Base-by-base conservation (phyloP, 2,113 vertebrate genomes). In the Notothenia rossii region DNA sequence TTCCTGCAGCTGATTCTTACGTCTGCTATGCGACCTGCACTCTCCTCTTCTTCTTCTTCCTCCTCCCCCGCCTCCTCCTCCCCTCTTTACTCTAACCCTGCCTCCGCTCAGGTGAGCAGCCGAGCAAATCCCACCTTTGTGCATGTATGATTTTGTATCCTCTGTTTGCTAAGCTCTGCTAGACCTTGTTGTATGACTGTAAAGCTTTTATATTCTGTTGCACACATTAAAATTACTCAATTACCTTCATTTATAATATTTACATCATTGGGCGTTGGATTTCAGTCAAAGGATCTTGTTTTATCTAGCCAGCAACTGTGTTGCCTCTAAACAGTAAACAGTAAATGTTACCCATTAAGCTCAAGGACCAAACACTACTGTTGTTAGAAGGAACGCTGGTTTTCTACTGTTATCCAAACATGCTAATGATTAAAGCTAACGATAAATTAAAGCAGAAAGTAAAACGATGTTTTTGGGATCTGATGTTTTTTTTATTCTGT, bases 21-120 rank as follows among this genome's bases (percentile, higher is more conserved):
- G 1, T 95, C 94, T 75, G 89, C 94, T 86, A 92, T 95, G 92
- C 88, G 93, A 79, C 93, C 92, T 74, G 88, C 91, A 61, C 83
- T 84, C 50, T 89, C 91, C 58, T 90, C 91, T 22, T 90, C 91
- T 6, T 91, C 92, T 43, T 90, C 91, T n/a, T 88, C 83, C n/a
- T 90, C 89, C 49, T 90, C 36, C 36, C 7, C 91, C 54, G 81
- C 79, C 25, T 78, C 86, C 58, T 56, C 61, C 64, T 92, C 87
- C 51, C 40, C 83, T 66, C 79, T 85, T 72, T 89, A 91, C 81
- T 84, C 89, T 89, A 90, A 84, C 82, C 84, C 93, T 10, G 86
- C 94, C 81, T 94, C 93, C 8, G 80, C 92, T 76, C 94, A 95
- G 95, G 95, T 95, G 92, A 95, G 93, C 79, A 51, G 65, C 46